Evolutionary conservation across 2,888 invertebrate genomes (phyloP).

Genomic region (Pherbina coryleti): DNA sequence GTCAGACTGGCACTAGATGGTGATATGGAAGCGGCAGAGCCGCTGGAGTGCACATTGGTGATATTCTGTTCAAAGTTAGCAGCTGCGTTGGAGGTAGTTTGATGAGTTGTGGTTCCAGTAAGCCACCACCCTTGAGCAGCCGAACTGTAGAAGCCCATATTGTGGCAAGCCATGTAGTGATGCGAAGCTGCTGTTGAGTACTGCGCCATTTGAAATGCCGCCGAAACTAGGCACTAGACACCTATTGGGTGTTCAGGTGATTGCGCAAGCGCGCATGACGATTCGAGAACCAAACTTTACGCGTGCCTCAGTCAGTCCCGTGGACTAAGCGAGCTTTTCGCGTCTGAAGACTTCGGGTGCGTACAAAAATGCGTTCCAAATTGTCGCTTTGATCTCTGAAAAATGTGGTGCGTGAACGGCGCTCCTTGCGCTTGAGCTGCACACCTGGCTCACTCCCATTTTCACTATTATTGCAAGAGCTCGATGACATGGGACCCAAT

Average conservation of each 20-base stretch:
- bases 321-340: slow-evolving; percentile 90
- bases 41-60: slow-evolving; percentile 58
- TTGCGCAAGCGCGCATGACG: slow-evolving; percentile 93
- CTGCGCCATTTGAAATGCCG: slow-evolving; percentile 70
- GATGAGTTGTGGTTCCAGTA: slow-evolving; percentile 17
- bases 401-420: slow-evolving; percentile 93
- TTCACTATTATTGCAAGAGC: slow-evolving; percentile 83
- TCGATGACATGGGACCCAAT: slow-evolving; percentile 71
- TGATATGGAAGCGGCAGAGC: slow-evolving; percentile 66
- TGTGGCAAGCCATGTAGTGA: slow-evolving; percentile 46
- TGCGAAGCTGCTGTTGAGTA: slow-evolving; percentile 47
- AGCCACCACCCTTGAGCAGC: slow-evolving; percentile 48
- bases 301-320: slow-evolving; percentile 88
- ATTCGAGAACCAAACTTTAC: slow-evolving; percentile 99
- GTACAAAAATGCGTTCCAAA: slow-evolving; percentile 88
- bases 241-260: slow-evolving; percentile 87
- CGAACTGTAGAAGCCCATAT: slow-evolving; percentile 58
- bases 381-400: slow-evolving; percentile 92
- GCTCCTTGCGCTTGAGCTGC: slow-evolving; percentile 89
- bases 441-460: slow-evolving; percentile 93
- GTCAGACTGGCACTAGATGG: slow-evolving; percentile 63
- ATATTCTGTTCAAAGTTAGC: slow-evolving; percentile 56
- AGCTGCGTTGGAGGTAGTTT: slow-evolving; percentile 8
- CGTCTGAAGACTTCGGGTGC: slow-evolving; percentile 96
- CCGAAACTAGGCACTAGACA: slow-evolving; percentile 87